phyloP scores from a whole-genome alignment of 2,797 vertebrate species.

The Trachops cirrhosus region DNA sequence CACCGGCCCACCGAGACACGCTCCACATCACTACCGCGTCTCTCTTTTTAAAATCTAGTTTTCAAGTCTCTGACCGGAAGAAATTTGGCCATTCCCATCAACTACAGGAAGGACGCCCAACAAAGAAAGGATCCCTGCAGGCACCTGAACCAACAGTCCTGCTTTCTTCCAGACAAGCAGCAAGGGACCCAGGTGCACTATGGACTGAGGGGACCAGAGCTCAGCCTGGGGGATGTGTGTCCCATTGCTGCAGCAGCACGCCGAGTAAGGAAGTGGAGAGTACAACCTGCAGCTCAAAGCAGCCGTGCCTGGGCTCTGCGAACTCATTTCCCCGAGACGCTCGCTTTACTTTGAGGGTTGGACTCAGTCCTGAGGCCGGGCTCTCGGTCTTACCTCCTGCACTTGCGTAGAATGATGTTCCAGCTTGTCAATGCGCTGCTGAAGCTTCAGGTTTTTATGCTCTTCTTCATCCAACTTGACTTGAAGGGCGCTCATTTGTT shows the following conservation, averaged over 20 bases:
- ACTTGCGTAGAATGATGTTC: conserved; percentile 89
- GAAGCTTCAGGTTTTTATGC: conserved; percentile 89
- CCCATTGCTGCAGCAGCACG: background rate
- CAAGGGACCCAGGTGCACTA: background rate
- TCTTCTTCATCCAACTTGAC: conserved; percentile 90
- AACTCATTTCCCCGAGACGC: background rate
- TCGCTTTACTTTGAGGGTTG: rapidly evolving
- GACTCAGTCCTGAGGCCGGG: rapidly evolving
- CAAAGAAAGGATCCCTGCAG: background rate
- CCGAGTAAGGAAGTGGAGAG: background rate
- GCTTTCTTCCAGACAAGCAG: background rate
- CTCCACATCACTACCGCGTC: background rate
- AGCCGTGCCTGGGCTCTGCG: background rate
- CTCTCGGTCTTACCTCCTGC: conserved; percentile 82
- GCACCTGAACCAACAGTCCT: background rate
- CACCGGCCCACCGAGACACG: background rate
- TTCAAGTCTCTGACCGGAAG: background rate
- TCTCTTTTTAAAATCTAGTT: background rate
- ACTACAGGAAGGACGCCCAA: background rate
- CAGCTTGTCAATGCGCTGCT: conserved; percentile 90
- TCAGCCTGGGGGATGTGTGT: background rate
- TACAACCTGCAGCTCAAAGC: background rate
- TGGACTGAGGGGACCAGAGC: background rate
- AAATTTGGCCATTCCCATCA: background rate
- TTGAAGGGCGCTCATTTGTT: conserved; percentile 88